Base-by-base conservation (phyloP, 1,140 invertebrate genomes). In the Calycopis cecrops region DNA sequence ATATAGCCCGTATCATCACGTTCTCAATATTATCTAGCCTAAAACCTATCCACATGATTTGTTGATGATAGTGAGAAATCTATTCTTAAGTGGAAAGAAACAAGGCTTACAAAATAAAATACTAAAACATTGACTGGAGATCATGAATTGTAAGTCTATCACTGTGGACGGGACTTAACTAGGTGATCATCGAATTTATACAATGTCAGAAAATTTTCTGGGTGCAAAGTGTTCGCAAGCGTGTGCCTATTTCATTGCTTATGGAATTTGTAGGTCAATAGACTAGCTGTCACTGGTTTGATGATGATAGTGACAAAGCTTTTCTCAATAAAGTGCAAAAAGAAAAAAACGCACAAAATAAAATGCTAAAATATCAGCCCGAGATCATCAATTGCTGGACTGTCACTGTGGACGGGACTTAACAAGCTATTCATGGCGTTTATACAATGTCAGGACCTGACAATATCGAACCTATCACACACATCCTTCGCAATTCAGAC, bases 341-440 rank as follows among this genome's bases (percentile, higher is more conserved):
- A n/a, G n/a, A n/a, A n/a, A n/a, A n/a, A 28, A 28, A 2, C 21
- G 21, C 16, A 44, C 40, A 44, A 44, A 44, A 42, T 52, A 52
- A 44, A 11, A 52, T 17, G 51, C 37, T 40, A 42, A 16, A 52
- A 42, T 52, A 42, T 38, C 40, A 52, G 37, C 33, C 33, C 42
- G 44, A 60, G 63, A 66, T 59, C 62, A 65, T 44, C 40, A 65
- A 68, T 68, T 67, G 64, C 50, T 62, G 54, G 54, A 52, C 47
- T 64, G 66, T 64, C 63, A 63, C 21, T 12, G 35, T 40, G 28
- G 18, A 40, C 37, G n/a, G 28, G 62, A 68, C 69, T 79, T 84
- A 80, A 80, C 73, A 76, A 75, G 63, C 79, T 70, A 85, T 85
- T 85, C 81, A 81, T 69, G 61, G 63, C 18, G 55, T 57, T 72